Conservation (phyloP, 2,797 vertebrate species). For the Chromobotia macracanthus region DNA sequence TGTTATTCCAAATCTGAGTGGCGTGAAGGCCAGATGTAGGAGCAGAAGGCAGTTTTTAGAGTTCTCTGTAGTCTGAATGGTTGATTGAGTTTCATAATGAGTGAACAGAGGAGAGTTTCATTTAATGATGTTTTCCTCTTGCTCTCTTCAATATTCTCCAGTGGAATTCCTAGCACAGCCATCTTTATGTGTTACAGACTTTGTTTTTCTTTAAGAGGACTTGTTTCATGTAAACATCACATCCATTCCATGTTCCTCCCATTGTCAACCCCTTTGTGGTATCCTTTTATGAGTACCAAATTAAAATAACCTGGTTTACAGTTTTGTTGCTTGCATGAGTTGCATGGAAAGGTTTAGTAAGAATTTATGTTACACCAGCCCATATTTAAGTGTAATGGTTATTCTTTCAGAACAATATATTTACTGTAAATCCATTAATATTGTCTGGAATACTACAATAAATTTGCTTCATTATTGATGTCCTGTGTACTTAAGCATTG, state of each 20-base stretch:
- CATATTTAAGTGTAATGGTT: background rate
- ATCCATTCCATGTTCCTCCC: background rate
- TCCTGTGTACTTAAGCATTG: background rate
- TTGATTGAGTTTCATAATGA: constrained; percentile 13
- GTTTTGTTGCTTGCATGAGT: background rate
- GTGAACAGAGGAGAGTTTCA: constrained; percentile 21
- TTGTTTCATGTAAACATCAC: background rate
- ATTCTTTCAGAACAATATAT: background rate
- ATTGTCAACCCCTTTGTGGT: background rate
- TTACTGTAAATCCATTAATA: constrained; percentile 29
- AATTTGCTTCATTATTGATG: background rate
- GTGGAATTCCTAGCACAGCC: constrained; percentile 56
- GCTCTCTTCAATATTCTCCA: constrained; percentile 24
- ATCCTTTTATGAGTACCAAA: background rate
- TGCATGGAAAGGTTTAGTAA: no score
- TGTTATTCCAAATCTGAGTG: constrained; percentile 22
- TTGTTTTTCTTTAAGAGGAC: no score
- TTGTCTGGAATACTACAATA: background rate
- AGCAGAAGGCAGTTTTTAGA: background rate
- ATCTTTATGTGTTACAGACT: constrained; percentile 57
- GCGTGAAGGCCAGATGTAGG: constrained; percentile 2
- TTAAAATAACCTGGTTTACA: background rate
- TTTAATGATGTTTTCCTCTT: constrained; percentile 34
- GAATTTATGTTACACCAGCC: background rate
- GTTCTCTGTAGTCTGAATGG: background rate